Conservation (phyloP, 2,113 vertebrate species). For the Lasiurus cinereus region DNA sequence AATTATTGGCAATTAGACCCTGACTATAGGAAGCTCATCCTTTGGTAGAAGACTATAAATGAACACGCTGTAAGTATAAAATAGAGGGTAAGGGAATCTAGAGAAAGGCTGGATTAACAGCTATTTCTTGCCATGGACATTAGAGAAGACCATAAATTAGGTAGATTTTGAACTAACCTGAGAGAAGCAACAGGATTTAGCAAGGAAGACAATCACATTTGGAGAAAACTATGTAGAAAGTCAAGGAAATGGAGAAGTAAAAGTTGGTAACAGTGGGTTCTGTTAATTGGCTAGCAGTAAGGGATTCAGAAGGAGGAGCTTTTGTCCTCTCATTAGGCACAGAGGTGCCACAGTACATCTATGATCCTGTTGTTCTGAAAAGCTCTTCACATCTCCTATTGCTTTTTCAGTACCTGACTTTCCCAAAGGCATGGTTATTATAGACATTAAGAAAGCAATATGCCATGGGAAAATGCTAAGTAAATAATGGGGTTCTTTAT, state of each 20-base stretch:
- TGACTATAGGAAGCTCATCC: neutral
- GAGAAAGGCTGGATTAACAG: neutral
- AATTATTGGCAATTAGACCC: neutral
- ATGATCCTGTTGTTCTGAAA: neutral
- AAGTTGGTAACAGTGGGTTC: neutral
- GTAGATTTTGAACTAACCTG: neutral
- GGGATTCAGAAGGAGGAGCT: neutral
- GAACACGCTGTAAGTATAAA: neutral
- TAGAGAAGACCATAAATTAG: constrained; percentile 21
- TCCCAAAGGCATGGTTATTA: neutral
- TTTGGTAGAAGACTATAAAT: constrained; percentile 19
- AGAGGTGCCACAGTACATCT: neutral
- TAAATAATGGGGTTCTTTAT: neutral
- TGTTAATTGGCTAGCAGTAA: neutral
- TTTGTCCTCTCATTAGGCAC: neutral
- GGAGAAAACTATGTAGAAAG: constrained; percentile 7
- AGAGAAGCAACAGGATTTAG: constrained; percentile 16
- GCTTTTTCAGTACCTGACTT: neutral
- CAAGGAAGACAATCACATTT: neutral
- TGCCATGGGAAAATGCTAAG: neutral
- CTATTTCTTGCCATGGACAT: neutral
- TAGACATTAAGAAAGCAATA: neutral
- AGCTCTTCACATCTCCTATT: neutral
- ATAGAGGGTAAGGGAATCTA: neutral
- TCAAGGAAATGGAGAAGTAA: neutral